Evolutionary conservation across 1,140 invertebrate genomes (phyloP).

Genomic region (Globodera ellingtonae): DNA sequence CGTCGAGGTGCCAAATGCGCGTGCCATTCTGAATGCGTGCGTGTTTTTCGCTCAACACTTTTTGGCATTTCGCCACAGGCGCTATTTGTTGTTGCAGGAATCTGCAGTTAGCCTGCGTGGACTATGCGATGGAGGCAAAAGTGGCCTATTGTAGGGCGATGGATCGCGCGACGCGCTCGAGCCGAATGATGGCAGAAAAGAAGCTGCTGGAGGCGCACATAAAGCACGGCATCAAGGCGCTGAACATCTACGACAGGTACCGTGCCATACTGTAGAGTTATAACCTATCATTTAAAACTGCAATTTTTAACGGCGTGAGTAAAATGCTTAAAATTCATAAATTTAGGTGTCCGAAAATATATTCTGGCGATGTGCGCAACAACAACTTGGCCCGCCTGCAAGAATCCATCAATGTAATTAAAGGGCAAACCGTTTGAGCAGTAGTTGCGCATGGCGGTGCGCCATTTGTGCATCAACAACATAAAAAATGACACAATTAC

Average conservation of each 20-base stretch:
- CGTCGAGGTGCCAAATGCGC: slow-evolving; percentile 48
- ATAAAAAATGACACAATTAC: slow-evolving; percentile 29
- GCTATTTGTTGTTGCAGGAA: background rate
- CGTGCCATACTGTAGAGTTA: background rate
- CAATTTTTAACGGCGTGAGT: too few relatives aligned
- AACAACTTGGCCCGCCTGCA: slow-evolving; percentile 56
- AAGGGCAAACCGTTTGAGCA: background rate
- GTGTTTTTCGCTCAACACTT: slow-evolving; percentile 46
- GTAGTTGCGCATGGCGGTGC: slow-evolving; percentile 9
- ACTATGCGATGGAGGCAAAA: slow-evolving; percentile 52
- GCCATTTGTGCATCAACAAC: too few relatives aligned
- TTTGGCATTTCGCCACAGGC: slow-evolving; percentile 8
- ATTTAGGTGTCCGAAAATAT: slow-evolving; percentile 58
- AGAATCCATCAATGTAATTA: slow-evolving; percentile 61
- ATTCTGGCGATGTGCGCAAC: slow-evolving; percentile 51
- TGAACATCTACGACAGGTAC: slow-evolving; percentile 58
- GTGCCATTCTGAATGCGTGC: slow-evolving; percentile 54
- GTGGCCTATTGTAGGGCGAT: slow-evolving; percentile 45
- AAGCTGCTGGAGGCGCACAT: slow-evolving; percentile 62
- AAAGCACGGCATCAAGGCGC: slow-evolving; percentile 62
- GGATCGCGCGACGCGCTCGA: slow-evolving; percentile 48
- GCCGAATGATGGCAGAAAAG: slow-evolving; percentile 64
- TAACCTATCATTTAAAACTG: too few relatives aligned
- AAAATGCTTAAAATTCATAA: background rate
- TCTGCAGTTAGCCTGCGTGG: slow-evolving; percentile 34